Conservation (phyloP, 2,888 invertebrate species). For the Mythimna albipuncta region DNA sequence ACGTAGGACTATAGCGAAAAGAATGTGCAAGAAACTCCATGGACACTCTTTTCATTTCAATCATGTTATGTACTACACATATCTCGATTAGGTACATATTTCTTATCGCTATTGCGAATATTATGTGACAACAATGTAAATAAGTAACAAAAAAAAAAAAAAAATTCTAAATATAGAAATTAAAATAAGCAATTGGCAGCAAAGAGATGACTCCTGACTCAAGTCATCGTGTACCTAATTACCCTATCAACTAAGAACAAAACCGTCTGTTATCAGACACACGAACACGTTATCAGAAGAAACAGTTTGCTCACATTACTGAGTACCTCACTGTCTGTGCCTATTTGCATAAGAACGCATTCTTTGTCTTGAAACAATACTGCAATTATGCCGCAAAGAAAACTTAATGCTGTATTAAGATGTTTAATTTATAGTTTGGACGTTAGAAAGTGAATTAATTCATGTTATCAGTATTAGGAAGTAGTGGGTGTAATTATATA, state of each 20-base stretch:
- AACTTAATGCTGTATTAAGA: conserved; percentile 5
- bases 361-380: conserved; percentile 38
- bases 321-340: background rate
- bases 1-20: too few species aligned
- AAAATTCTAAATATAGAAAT: too few species aligned
- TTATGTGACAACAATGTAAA: too few species aligned
- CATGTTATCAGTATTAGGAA: background rate
- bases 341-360: conserved; percentile 46
- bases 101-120: too few species aligned
- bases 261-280: conserved; percentile 44
- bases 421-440: conserved; percentile 1
- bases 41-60: too few species aligned
- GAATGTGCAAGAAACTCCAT: too few species aligned
- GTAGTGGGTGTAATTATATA: background rate
- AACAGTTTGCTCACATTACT: conserved; percentile 19
- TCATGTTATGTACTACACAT: too few species aligned
- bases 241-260: conserved; percentile 20
- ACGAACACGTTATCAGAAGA: conserved; percentile 28
- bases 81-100: too few species aligned
- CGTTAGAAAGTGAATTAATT: conserved; percentile 1
- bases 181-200: too few species aligned
- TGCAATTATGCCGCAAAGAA: conserved; percentile 32
- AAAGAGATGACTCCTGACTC: conserved; percentile 1
- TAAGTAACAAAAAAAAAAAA: too few species aligned
- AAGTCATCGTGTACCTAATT: conserved; percentile 10